These are phyloP conservation scores for Amorpha juglandis DNA, from an alignment of 2,888 invertebrate species.

Conservation along the genomic window DNA sequence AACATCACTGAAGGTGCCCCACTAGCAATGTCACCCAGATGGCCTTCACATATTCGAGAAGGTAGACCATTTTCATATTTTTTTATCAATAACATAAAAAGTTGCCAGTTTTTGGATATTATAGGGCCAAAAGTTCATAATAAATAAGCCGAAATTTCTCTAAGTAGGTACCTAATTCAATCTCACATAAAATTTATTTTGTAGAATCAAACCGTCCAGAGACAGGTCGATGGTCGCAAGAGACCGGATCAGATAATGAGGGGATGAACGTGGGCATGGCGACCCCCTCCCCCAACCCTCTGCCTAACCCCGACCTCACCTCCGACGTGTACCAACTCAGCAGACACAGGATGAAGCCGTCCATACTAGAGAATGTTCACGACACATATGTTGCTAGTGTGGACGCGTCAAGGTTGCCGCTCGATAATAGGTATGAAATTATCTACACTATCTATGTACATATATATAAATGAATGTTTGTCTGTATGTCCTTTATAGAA, in stretches of 20 bases:
- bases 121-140: no score
- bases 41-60: constrained; percentile 73
- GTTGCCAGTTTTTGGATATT: no score
- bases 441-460: no score
- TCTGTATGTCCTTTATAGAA: no score
- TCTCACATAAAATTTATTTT: not conserved
- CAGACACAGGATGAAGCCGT: constrained; percentile 82
- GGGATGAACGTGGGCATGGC: constrained; percentile 61
- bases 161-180: not conserved
- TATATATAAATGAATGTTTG: no score
- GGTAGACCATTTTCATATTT: constrained; percentile 51
- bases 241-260: constrained; percentile 91
- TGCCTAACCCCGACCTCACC: constrained; percentile 91
- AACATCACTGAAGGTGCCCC: constrained; percentile 80
- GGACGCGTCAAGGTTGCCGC: constrained; percentile 68
- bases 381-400: constrained; percentile 82
- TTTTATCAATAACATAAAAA: no score
- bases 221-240: constrained; percentile 89
- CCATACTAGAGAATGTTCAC: constrained; percentile 84
- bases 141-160: no score
- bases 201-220: constrained; percentile 62
- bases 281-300: constrained; percentile 85
- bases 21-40: constrained; percentile 66
- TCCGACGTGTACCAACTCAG: constrained; percentile 84
- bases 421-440: constrained; percentile 78